Base-by-base conservation (phyloP, 2,113 vertebrate genomes). In the Lipotes vexillifer region DNA sequence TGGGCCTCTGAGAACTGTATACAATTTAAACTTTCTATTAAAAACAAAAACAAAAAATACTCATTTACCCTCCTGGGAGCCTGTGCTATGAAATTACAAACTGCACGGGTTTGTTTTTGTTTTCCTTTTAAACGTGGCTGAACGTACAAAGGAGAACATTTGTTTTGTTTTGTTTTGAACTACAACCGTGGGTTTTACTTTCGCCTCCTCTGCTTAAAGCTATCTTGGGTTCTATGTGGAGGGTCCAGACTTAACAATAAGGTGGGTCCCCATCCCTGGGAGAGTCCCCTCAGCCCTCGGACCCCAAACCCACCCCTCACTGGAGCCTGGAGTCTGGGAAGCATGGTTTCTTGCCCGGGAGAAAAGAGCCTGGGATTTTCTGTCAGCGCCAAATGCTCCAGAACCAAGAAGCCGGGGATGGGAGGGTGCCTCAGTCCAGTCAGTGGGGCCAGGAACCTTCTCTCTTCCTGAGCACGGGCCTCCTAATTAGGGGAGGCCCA, bases 11-110 rank as follows among this genome's bases (percentile, higher is more conserved):
- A 97, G 93, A 95, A 93, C 94, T 72, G 94, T 94, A 68, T 88
- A 93, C 95, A 97, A 93, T 97, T 96, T 93, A 95, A 97, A 97
- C 95, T 97, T 98, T 97, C 97, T 97, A 97, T 96, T 97, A 95
- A 81, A 92, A 94, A 95, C 44, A 46, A 46, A 96, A 93, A 95
- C 65, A 52, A 52, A 49, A 52, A 18, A 6, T 17, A 52, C 97
- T 97, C 96, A 25, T 97, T 97, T 90, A 33, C 68, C 93, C 95
- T 96, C 96, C 93, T 69, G 93, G 95, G 97, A 96, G 85, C 49
- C 77, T 84, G 77, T 3, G 21, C 94, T 94, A 55, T 97, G 94
- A 90, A 96, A 97, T 96, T 92, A 95, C 93, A 91, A 93, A 23
- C 77, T 57, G 84, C 92, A 49, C 0, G 15, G n/a, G 29, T 8